A percentile compares a stretch with the other conserved stretches of the same genome.
Conservation (phyloP, 2,888 invertebrate species). For the Drosophila sordidapex region DNA sequence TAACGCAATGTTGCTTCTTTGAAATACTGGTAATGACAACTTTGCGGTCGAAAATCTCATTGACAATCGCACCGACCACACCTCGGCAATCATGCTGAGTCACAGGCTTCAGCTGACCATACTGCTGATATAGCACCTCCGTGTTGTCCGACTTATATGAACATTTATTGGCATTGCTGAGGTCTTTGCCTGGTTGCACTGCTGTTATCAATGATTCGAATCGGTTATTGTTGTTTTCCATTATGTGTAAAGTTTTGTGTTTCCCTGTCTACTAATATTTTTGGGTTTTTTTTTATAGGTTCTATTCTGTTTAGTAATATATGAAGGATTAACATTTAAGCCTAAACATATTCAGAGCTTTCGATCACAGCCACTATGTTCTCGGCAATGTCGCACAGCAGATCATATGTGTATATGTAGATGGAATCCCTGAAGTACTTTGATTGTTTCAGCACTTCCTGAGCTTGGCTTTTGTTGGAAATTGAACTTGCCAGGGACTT, state of each 20-base stretch:
- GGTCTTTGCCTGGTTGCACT: background rate
- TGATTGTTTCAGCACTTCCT: slow-evolving; percentile 16
- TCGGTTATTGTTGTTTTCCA: background rate
- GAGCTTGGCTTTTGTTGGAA: background rate
- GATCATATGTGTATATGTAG: slow-evolving; percentile 68
- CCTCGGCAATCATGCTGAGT: slow-evolving; percentile 19
- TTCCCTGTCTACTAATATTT: background rate
- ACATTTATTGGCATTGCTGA: slow-evolving; percentile 21
- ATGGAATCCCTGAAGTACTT: slow-evolving; percentile 65
- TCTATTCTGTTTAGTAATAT: background rate
- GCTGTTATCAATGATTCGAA: slow-evolving; percentile 15
- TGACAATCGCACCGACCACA: slow-evolving; percentile 38
- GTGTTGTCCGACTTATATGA: slow-evolving; percentile 18
- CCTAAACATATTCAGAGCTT: slow-evolving; percentile 53
- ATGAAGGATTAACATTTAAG: background rate
- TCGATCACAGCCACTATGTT: slow-evolving; percentile 79
- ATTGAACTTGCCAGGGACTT: slow-evolving; percentile 9
- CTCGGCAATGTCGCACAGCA: slow-evolving; percentile 69
- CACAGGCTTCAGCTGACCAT: slow-evolving; percentile 8
- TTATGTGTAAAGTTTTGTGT: slow-evolving; percentile 1
- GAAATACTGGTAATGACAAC: slow-evolving; percentile 8
- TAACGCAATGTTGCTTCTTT: slow-evolving; percentile 23
- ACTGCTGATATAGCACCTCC: accelerated
- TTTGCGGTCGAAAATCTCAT: slow-evolving; percentile 33
- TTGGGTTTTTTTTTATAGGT: background rate